These are phyloP conservation scores for Redunca redunca DNA, from an alignment of 2,113 vertebrate species.

Conservation along the genomic window DNA sequence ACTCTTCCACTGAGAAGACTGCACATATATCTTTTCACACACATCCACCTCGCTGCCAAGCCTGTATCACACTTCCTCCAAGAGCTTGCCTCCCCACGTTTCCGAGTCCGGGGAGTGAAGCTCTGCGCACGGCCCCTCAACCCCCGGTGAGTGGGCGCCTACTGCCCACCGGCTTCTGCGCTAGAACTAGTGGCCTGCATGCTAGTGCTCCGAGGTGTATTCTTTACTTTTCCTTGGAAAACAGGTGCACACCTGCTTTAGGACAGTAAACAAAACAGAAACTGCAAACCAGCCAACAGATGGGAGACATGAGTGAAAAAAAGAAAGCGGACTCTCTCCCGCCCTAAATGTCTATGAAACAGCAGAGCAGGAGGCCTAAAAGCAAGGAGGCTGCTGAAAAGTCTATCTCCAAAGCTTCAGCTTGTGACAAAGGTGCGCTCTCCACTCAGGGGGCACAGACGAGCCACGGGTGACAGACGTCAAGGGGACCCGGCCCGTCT, in stretches of 20 bases:
- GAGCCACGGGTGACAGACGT: accelerated
- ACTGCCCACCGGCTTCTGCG: accelerated
- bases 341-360: accelerated
- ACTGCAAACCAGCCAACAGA: neutral
- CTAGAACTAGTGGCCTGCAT: accelerated
- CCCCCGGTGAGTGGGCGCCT: accelerated
- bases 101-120: accelerated
- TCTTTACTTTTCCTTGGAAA: neutral
- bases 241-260: neutral
- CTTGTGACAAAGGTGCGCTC: neutral
- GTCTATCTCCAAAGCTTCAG: neutral
- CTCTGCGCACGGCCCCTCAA: neutral
- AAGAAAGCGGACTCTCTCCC: accelerated
- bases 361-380: neutral
- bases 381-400: accelerated
- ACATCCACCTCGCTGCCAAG: neutral
- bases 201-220: accelerated
- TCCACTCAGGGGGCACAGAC: accelerated
- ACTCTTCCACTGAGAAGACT: neutral
- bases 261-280: accelerated
- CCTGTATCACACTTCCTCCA: neutral
- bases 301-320: accelerated
- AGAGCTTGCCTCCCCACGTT: accelerated
- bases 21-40: neutral
- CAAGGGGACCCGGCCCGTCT: accelerated